A percentile compares a stretch with the other conserved stretches of the same genome.
Evolutionary conservation across 2,113 vertebrate species (phyloP).

Genomic region (Poeciliopsis turrubarensis): DNA sequence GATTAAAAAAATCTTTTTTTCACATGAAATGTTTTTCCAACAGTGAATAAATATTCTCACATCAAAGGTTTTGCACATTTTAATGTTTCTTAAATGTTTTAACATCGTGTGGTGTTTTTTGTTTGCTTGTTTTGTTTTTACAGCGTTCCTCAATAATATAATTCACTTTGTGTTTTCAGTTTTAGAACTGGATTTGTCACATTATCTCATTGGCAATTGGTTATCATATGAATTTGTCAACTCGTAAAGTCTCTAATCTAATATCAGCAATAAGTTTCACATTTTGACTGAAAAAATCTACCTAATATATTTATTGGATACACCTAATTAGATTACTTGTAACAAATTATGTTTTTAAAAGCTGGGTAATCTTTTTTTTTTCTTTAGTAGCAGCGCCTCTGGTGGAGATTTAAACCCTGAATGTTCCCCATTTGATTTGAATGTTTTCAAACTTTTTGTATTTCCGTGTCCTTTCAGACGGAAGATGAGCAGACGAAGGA

Average conservation of each 20-base stretch:
- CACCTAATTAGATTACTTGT: no score
- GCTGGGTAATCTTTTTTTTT: no score
- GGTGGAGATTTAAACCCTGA: conserved; percentile 10
- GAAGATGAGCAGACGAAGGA: conserved; percentile 42
- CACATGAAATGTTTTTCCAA: background rate
- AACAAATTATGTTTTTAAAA: no score
- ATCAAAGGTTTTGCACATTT: background rate
- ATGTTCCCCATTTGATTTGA: background rate
- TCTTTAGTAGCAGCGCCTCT: background rate
- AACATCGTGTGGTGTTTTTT: background rate
- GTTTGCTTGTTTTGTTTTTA: background rate
- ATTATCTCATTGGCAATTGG: background rate
- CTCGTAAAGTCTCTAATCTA: background rate
- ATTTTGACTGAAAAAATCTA: no score
- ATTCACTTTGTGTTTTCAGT: background rate
- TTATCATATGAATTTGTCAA: background rate
- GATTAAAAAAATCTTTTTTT: background rate
- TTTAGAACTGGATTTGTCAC: background rate
- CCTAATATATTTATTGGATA: no score
- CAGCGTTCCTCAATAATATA: background rate
- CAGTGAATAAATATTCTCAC: background rate
- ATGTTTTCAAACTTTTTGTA: background rate
- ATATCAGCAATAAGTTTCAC: background rate
- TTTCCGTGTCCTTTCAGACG: conserved; percentile 39
- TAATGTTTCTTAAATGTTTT: background rate